phyloP scores from a whole-genome alignment of 2,797 vertebrate genomes.

The Meda fulgida region DNA sequence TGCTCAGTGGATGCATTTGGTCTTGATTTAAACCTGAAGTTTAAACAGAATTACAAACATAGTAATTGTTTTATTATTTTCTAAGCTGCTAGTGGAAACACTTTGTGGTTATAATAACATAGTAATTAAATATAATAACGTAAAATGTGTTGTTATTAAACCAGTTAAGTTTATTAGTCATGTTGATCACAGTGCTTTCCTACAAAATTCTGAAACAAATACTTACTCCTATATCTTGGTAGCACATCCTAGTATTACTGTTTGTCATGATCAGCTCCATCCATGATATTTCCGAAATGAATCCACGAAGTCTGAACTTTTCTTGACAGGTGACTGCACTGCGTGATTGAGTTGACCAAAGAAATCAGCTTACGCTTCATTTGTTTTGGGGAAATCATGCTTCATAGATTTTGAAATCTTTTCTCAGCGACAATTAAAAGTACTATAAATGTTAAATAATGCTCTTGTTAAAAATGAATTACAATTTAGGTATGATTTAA shows the following conservation, averaged over 20 bases:
- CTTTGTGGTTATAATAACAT: neutral
- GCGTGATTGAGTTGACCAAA: neutral
- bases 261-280: neutral
- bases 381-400: neutral
- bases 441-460: neutral
- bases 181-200: neutral
- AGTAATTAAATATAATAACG: neutral
- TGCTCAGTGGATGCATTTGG: neutral
- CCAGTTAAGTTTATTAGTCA: neutral
- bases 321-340: neutral
- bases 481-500: neutral
- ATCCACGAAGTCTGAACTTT: conserved; percentile 1
- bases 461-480: neutral
- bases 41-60: neutral
- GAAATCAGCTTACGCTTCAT: neutral
- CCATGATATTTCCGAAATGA: neutral
- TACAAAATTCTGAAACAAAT: neutral
- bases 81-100: neutral
- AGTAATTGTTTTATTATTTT: neutral
- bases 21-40: neutral
- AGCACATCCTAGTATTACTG: neutral
- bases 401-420: neutral
- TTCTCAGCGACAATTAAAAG: neutral
- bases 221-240: neutral
- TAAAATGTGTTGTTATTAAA: neutral